Conservation (phyloP, 2,888 invertebrate species). For the Cantharis flavilabris region DNA sequence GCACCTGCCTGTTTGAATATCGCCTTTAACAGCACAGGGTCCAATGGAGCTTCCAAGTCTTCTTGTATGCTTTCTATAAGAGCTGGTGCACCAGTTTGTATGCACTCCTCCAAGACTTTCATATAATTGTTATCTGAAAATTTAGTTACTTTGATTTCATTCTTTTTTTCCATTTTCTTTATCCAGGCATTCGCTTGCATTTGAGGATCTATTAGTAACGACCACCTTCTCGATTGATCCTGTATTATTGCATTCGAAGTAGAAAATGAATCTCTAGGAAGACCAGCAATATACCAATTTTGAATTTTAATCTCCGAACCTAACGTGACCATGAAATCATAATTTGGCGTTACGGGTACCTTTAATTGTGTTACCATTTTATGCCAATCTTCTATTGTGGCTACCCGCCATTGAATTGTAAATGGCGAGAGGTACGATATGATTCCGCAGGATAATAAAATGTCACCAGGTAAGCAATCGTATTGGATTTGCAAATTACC, state of each 20-base stretch:
- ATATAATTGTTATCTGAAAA: slow-evolving; percentile 77
- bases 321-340: slow-evolving; percentile 72
- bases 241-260: slow-evolving; percentile 85
- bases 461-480: slow-evolving; percentile 87
- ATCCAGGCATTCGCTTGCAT: slow-evolving; percentile 87
- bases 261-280: slow-evolving; percentile 81
- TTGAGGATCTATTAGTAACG: slow-evolving; percentile 83
- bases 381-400: slow-evolving; percentile 73
- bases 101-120: slow-evolving; percentile 72
- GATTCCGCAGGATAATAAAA: slow-evolving; percentile 84
- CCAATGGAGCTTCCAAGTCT: slow-evolving; percentile 76
- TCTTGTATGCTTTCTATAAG: slow-evolving; percentile 78
- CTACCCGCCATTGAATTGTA: slow-evolving; percentile 68
- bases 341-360: slow-evolving; percentile 79
- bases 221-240: slow-evolving; percentile 77
- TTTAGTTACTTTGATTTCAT: slow-evolving; percentile 71
- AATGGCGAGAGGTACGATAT: slow-evolving; percentile 90
- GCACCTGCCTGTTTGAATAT: slow-evolving; percentile 75
- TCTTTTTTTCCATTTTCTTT: slow-evolving; percentile 78
- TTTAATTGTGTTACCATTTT: slow-evolving; percentile 61
- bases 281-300: slow-evolving; percentile 80
- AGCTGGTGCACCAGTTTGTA: slow-evolving; percentile 77
- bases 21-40: slow-evolving; percentile 75
- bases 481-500: slow-evolving; percentile 73
- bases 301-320: slow-evolving; percentile 87